These are phyloP conservation scores for Yasuhikotakia modesta DNA, from an alignment of 2,797 vertebrate species.

Conservation along the genomic window DNA sequence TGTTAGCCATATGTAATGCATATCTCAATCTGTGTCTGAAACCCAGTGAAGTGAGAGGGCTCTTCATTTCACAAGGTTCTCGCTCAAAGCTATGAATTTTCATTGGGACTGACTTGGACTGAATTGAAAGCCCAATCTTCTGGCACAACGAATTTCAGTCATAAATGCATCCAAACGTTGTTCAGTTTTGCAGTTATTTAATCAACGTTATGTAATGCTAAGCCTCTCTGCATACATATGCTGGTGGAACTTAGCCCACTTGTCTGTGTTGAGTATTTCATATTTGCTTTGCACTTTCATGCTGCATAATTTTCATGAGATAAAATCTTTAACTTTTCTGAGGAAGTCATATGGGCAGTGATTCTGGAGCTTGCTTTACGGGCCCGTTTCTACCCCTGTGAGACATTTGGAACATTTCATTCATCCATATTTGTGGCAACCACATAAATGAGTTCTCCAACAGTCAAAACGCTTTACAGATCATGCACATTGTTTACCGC, in stretches of 20 bases:
- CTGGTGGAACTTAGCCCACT: not conserved
- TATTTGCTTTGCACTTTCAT: slow-evolving; percentile 3
- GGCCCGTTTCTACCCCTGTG: not conserved
- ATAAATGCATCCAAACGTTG: slow-evolving; percentile 35
- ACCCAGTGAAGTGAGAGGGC: not conserved
- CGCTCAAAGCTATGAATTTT: not conserved
- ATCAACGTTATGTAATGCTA: not conserved
- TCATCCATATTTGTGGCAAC: slow-evolving; percentile 30
- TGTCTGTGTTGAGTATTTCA: not conserved
- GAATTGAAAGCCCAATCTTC: slow-evolving; percentile 36
- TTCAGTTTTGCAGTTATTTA: slow-evolving; percentile 25
- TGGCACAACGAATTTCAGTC: slow-evolving; percentile 9
- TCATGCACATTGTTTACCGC: slow-evolving; percentile 45
- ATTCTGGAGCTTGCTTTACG: not conserved
- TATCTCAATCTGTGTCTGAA: not conserved
- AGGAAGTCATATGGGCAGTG: not conserved
- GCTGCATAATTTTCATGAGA: not conserved
- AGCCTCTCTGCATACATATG: not conserved
- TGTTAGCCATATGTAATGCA: not conserved
- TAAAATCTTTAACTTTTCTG: not conserved
- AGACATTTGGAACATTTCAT: not conserved
- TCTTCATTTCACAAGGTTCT: slow-evolving; percentile 2
- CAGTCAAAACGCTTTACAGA: slow-evolving; percentile 40
- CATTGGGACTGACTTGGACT: slow-evolving; percentile 17
- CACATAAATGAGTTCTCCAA: no score